Base-by-base conservation (phyloP, 2,888 invertebrate genomes). In the Deilephila elpenor region DNA sequence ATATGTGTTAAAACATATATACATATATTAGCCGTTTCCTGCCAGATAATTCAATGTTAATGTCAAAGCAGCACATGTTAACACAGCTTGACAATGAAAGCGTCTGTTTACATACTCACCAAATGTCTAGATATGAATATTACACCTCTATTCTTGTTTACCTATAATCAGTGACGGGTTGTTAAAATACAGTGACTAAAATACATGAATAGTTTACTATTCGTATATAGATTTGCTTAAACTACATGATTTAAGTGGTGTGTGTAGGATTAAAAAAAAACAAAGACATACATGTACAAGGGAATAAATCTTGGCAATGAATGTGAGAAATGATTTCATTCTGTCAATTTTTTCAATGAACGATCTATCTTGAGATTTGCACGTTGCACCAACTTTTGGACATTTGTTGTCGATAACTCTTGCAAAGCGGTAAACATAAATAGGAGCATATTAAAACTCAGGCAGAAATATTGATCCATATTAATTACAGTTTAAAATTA, bases 111-210 rank as follows among this genome's bases (percentile, higher is more conserved):
- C 75, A 75, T 78, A 81, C 80, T 78, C 75, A 80, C 81, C 78
- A 77, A 61, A 34, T 37, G 20, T 67, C n/a, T 56, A 37, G 19
- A 67, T 74, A 71, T 75, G 59, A 74, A 20, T 76, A 74, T 77
- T 77, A 82, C 86, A 77, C 86, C 87, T 84, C 82, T 93, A 93
- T 74, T 93, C 91, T 80, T 83, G 88, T 92, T 93, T 93, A 91
- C 93, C 93, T 93, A 93, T 85, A 92, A 92, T 64, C 59, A 72
- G 44, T 75, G 76, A 82, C 76, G 77, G 76, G 75, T 34, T 73
- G 71, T 71, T 77, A 80, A 78, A 81, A 73, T 71, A 74, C 70
- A 71, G 59, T 72, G 62, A 74, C 72, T 29, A 37, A 67, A 32
- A 17, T 59, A 7, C 59, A 37, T 17, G 25, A 32, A 56, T 3